Base-by-base conservation (phyloP, 2,888 invertebrate genomes). In the Tetropium fuscum region DNA sequence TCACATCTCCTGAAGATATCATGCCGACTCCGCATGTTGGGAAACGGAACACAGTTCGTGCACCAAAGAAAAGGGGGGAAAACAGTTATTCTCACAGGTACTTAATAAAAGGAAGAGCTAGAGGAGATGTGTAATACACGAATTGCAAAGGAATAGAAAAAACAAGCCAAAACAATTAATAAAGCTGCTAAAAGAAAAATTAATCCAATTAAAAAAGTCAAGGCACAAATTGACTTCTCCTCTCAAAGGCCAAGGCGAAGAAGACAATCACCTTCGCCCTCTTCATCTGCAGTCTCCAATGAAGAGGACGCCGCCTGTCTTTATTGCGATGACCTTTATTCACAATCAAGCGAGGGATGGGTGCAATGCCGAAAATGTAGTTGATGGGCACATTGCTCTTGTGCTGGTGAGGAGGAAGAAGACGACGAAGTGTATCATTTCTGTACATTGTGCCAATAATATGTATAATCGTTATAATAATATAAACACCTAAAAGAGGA, bases 261-360 rank as follows among this genome's bases (percentile, higher is more conserved):
- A 16, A 18, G 18, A 18, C 18, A 40, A 7, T 40, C 40, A 7
- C 5, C 16, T 13, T n/a, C 20, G n/a, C 13, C 41, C 20, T 20
- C 20, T 20, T 41, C 41, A 10, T 20, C 20, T 20, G 40, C 19
- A 40, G 40, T 10, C 19, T 40, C 19, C 40, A 40, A 40, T 30
- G 45, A 45, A 45, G 27, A 45, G 13, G 47, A 25, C 30, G 30
- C 30, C 2, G 47, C n/a, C 16, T 45, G 47, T 13, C 15, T 45
- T 32, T 45, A 45, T 11, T 45, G 47, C 32, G 19, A 32, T 30
- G 30, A 25, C 15, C n/a, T 32, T 4, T 45, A 32, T 30, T 45
- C 30, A 32, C n/a, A 45, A 18, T 45, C 47, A 16, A 27, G 3
- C 19, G 30, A 45, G 16, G 47, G 30, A 18, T 45, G 47, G 47